Conservation (phyloP, 2,113 vertebrate species). For the Rhinogobius similis region DNA sequence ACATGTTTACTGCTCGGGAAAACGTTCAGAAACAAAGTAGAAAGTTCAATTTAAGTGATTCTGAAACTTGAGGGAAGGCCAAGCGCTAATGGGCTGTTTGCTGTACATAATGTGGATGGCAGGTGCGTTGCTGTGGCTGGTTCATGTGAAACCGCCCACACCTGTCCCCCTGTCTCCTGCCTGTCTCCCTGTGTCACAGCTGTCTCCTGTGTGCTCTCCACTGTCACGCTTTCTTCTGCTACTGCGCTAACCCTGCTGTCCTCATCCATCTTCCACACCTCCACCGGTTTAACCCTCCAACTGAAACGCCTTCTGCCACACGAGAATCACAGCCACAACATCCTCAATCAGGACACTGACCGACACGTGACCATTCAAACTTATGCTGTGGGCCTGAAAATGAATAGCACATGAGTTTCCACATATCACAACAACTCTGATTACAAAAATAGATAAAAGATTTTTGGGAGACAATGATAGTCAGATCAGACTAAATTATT, state of each 20-base stretch:
- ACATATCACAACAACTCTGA: no score
- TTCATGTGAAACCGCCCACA: slow-evolving; percentile 27
- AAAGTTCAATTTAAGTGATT: neutral
- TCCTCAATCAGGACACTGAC: no score
- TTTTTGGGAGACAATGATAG: no score
- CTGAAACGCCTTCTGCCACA: neutral
- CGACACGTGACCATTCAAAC: no score
- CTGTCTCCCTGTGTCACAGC: slow-evolving; percentile 1
- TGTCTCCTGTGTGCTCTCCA: slow-evolving; percentile 13
- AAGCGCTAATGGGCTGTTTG: slow-evolving; percentile 46
- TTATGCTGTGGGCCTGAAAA: neutral
- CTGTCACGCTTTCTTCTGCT: neutral
- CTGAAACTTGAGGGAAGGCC: neutral
- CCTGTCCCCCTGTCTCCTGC: slow-evolving; percentile 19
- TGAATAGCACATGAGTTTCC: neutral
- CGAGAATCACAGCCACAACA: no score
- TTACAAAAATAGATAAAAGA: no score
- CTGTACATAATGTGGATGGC: slow-evolving; percentile 48
- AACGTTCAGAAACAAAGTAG: neutral
- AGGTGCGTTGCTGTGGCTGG: slow-evolving; percentile 23
- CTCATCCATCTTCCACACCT: slow-evolving; percentile 16
- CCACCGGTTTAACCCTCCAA: slow-evolving; percentile 14
- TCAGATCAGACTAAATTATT: no score
- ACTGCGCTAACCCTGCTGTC: slow-evolving; percentile 1
- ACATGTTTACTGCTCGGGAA: neutral